Conservation (phyloP, 2,113 vertebrate genomes). For the Oryzias melastigma region DNA sequence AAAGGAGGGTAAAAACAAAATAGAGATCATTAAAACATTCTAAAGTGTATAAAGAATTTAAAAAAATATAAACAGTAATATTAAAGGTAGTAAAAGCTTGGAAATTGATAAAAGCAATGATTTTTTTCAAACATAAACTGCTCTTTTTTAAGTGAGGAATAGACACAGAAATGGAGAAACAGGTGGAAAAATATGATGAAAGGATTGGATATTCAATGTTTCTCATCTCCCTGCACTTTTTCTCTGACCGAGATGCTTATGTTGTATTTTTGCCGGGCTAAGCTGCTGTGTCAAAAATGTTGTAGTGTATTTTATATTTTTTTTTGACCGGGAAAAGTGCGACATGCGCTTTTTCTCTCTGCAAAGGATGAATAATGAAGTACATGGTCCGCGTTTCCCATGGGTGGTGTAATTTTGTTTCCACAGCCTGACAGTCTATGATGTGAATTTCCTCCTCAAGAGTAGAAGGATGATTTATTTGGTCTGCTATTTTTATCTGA, state of each 20-base stretch:
- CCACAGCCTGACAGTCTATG: conserved; percentile 66
- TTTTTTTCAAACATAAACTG: too few relatives aligned
- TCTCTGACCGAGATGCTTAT: conserved; percentile 45
- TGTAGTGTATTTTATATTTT: conserved; percentile 43
- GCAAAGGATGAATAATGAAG: conserved; percentile 71
- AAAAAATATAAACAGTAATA: too few relatives aligned
- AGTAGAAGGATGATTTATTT: conserved; percentile 71
- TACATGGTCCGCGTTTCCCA: conserved; percentile 62
- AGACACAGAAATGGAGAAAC: too few relatives aligned
- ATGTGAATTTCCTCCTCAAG: conserved; percentile 46
- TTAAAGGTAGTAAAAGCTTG: too few relatives aligned
- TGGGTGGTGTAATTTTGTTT: conserved; percentile 66
- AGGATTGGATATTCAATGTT: conserved; percentile 52
- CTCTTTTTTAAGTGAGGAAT: too few relatives aligned
- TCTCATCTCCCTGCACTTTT: conserved; percentile 18
- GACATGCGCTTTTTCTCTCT: conserved; percentile 56
- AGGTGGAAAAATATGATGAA: too few relatives aligned
- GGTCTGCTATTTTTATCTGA: conserved; percentile 65
- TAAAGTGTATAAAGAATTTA: too few relatives aligned
- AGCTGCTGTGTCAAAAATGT: conserved; percentile 66
- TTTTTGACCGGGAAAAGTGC: conserved; percentile 53
- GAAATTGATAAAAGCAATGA: too few relatives aligned
- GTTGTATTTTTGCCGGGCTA: conserved; percentile 42
- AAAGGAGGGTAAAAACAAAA: too few relatives aligned
- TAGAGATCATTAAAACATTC: too few relatives aligned